Percentiles rank a stretch among this genome's conserved stretches.
These are phyloP conservation scores for Rhipidura dahli DNA, from an alignment of 2,113 vertebrate genomes.

Conservation along the genomic window DNA sequence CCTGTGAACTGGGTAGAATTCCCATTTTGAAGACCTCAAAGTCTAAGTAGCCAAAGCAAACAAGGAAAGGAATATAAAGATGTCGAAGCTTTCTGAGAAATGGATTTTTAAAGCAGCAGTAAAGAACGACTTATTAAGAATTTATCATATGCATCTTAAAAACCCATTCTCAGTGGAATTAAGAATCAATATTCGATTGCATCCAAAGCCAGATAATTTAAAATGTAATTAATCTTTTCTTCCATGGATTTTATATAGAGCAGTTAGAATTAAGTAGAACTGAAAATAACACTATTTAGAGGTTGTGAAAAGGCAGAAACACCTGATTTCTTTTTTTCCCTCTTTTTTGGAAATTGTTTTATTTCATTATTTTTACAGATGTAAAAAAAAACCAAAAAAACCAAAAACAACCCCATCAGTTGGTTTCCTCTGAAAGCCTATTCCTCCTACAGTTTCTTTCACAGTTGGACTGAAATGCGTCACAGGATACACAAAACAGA, in stretches of 20 bases:
- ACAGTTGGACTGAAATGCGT: neutral
- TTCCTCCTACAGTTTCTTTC: neutral
- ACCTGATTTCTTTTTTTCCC: rapidly evolving
- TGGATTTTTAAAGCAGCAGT: neutral
- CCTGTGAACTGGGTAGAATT: neutral
- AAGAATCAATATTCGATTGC: neutral
- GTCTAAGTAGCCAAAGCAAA: neutral
- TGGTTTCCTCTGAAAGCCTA: neutral
- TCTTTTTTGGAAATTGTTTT: neutral
- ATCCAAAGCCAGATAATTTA: neutral
- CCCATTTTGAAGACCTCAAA: neutral
- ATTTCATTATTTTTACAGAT: neutral
- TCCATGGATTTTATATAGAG: neutral
- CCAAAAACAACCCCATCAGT: too few relatives aligned
- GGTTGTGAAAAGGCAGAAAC: neutral
- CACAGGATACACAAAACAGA: neutral
- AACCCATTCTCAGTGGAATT: neutral
- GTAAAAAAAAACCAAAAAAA: neutral
- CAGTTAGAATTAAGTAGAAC: neutral
- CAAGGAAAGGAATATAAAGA: neutral
- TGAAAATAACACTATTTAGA: neutral
- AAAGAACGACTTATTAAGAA: neutral
- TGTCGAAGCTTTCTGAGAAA: neutral
- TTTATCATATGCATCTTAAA: neutral
- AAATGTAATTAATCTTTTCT: neutral